Base-by-base conservation (phyloP, 2,113 vertebrate species). In the Orthonyx spaldingii region DNA sequence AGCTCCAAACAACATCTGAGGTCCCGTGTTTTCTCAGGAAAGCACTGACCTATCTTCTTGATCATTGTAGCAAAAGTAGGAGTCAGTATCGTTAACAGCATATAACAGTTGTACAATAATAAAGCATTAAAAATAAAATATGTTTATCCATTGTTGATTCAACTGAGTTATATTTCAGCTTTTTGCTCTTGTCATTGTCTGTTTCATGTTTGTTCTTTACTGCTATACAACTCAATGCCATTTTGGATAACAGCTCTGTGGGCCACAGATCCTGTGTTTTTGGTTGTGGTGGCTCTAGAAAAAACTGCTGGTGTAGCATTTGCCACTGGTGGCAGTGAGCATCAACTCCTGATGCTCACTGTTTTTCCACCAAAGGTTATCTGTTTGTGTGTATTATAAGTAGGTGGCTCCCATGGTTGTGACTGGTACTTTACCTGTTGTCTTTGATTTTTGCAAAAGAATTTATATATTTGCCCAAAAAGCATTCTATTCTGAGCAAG, bases 351-450 rank as follows among this genome's bases (percentile, higher is more conserved):
- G 59, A 35, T 50, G 9, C 30, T 72, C 11, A 4, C 8, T 19
- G 42, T 18, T 92, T 52, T 57, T 17, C 57, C n/a, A 33, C 30
- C 2, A 4, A 55, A 89, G 10, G 5, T 88, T 50, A 4, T 33
- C 28, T 39, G 19, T 27, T 69, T 69, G 4, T 52, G 17, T 2
- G 0, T 33, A 3, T n/a, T 39, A 4, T 3, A 23, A 33, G 13
- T 20, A 33, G 61, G 33, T 80, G 61, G 37, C 22, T 52, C 4
- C 26, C 30, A 2, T 8, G 37, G 13, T 23, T 69, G n/a, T 65
- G 44, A 33, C 63, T 63, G 10, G 75, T 70, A 17, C 69, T 94
- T 94, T 26, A 42, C 59, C 27, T 3, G 0, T 13, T 83, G 7
- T 16, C 41, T 55, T 64, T 53, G 27, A 20, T 52, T 92, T 94